Evolutionary conservation across 2,797 vertebrate species (phyloP).

Genomic region (Siniperca scherzeri): DNA sequence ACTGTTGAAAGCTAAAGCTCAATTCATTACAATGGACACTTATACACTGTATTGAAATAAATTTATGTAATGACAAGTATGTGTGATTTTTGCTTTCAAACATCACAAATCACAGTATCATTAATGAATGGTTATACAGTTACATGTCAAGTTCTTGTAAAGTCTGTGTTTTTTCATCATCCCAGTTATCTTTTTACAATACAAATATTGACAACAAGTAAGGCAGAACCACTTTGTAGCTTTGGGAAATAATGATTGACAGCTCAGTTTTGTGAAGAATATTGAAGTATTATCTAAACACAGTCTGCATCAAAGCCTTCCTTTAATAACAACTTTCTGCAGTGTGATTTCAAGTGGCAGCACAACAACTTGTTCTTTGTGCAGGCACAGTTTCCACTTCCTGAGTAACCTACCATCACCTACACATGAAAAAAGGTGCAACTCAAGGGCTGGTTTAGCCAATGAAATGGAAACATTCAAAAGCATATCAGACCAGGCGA

Average conservation of each 20-base stretch:
- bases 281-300: not conserved
- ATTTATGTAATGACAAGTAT: constrained; percentile 32
- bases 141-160: not conserved
- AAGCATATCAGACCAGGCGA: constrained; percentile 16
- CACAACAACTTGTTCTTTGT: constrained; percentile 17
- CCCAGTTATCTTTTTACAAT: not conserved
- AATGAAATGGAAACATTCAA: constrained; percentile 36
- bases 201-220: not conserved
- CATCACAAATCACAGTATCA: not conserved
- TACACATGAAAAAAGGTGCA: constrained; percentile 30
- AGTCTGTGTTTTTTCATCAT: not conserved
- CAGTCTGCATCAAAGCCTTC: constrained; percentile 6
- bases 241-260: not conserved
- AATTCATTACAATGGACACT: constrained; percentile 4
- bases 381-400: constrained; percentile 38
- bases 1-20: constrained; percentile 25
- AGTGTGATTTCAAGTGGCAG: constrained; percentile 20
- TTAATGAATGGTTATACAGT: not conserved
- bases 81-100: not conserved
- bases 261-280: not conserved
- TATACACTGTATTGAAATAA: constrained; percentile 54
- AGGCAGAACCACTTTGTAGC: not conserved
- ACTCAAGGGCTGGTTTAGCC: constrained; percentile 37
- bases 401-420: constrained; percentile 4
- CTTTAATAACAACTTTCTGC: not conserved